Percentiles rank a stretch among this genome's conserved stretches.
Evolutionary conservation across 2,888 invertebrate species (phyloP).

Genomic region (Ochlodes sylvanus): DNA sequence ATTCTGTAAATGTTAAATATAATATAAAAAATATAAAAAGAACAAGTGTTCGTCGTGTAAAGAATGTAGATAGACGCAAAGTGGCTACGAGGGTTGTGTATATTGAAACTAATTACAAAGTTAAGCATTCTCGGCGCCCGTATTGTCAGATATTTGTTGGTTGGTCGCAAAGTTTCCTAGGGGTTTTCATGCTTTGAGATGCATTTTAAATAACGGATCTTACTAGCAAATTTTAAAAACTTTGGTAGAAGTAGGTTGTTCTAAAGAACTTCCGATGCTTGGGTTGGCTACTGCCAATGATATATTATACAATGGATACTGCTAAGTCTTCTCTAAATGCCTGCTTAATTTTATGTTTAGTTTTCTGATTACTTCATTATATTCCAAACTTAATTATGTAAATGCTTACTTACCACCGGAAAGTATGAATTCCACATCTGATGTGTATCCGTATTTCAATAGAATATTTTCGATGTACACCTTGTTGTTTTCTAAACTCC

Average conservation of each 20-base stretch:
- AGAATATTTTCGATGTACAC: constrained; percentile 55
- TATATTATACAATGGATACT: no score
- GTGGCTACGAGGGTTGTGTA: no score
- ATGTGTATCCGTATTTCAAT: constrained; percentile 56
- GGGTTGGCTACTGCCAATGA: no score
- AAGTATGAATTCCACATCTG: constrained; percentile 55
- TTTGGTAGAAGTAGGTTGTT: neutral
- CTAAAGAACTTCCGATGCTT: no score
- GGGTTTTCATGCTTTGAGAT: neutral
- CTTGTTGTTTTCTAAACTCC: constrained; percentile 54
- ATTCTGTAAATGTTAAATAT: constrained; percentile 20
- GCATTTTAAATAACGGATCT: neutral
- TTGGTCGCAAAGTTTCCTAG: neutral
- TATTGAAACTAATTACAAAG: no score
- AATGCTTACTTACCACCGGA: constrained; percentile 60
- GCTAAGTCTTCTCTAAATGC: no score
- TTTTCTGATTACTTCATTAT: no score
- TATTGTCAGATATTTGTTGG: neutral
- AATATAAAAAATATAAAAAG: neutral
- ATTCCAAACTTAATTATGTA: no score
- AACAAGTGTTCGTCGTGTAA: no score
- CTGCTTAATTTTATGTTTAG: no score
- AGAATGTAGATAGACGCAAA: no score
- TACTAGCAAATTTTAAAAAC: neutral
- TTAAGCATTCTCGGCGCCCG: no score